Percentiles rank a stretch among this genome's conserved stretches.
These are phyloP conservation scores for Drosophila hydei DNA, from an alignment of 1,140 invertebrate species.

Conservation along the genomic window DNA sequence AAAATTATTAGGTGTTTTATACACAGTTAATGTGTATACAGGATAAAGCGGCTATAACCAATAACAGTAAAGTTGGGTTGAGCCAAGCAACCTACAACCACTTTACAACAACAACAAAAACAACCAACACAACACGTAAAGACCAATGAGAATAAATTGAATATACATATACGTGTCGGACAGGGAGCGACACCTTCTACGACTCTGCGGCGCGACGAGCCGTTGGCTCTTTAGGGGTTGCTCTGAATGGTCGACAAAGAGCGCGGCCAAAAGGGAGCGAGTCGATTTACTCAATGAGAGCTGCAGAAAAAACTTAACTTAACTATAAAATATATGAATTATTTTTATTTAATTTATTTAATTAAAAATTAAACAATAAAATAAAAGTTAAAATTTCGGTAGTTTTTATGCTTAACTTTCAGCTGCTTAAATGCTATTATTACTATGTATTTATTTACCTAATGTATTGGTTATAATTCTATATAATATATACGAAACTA, in stretches of 20 bases:
- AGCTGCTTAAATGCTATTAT: no score
- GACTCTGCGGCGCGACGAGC: no score
- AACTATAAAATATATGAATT: neutral
- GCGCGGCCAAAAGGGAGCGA: constrained; percentile 21
- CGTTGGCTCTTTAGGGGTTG: constrained; percentile 29
- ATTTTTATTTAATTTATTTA: neutral
- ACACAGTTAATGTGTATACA: constrained; percentile 54
- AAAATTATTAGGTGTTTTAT: constrained; percentile 63
- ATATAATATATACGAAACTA: no score
- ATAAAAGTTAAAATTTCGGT: no score
- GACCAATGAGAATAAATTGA: constrained; percentile 61
- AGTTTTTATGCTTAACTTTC: no score
- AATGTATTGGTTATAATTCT: no score
- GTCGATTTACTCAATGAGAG: neutral
- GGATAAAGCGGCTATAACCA: constrained; percentile 56
- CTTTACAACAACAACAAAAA: constrained; percentile 33
- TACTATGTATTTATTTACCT: no score
- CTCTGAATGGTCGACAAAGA: constrained; percentile 15
- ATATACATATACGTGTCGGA: constrained; percentile 21
- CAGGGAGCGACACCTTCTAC: constrained; percentile 37
- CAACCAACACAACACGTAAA: constrained; percentile 20
- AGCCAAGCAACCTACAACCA: constrained; percentile 46
- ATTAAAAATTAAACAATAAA: no score
- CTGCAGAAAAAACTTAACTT: no score
- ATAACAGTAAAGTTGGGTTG: constrained; percentile 63